Base-by-base conservation (phyloP, 2,113 vertebrate species). In the Pseudopipra pipra region DNA sequence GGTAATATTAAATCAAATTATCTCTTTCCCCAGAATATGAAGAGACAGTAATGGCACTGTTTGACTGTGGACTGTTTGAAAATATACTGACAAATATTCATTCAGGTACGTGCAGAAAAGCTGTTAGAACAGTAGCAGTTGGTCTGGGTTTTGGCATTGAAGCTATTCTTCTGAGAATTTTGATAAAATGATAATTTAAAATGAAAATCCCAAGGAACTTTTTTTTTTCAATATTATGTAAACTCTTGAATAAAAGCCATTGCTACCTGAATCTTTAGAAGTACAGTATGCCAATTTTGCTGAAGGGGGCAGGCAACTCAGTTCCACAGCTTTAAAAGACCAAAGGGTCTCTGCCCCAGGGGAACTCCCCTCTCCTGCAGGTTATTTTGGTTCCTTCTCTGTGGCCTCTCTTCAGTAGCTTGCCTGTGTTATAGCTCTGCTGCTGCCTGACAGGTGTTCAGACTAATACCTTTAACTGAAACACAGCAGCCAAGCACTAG, bases 61-160 rank as follows among this genome's bases (percentile, higher is more conserved):
- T 98, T 76, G 97, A 97, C 80, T 98, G 97, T 59, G 95, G 95
- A 47, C 51, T 98, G 62, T 98, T 98, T 95, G 96, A 97, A 97
- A 98, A 98, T 21, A 76, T 95, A 79, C 70, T 98, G 73, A 78
- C 77, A 59, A 92, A 97, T 82, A 83, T 97, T 87, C 93, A 96
- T 88, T 92, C 95, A 96, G 97, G 98, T 98, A 97, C 0, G 96
- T 91, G 47, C 72, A 52, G 41, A 43, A 68, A 65, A 91, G 28
- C 75, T 93, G 74, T 43, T 11, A 7, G 56, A 89, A 41, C 62
- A 61, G 31, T 15, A 95, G 77, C 31, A 68, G 30, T 15, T 67
- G 41, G 28, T 79, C 24, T 24, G 31, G 30, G 5, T 14, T 85
- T 89, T 56, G 23, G 22, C 52, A 56, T 0, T 43, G 52, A 67